Conservation (phyloP, 2,888 invertebrate species). For the Smittia aterrima region DNA sequence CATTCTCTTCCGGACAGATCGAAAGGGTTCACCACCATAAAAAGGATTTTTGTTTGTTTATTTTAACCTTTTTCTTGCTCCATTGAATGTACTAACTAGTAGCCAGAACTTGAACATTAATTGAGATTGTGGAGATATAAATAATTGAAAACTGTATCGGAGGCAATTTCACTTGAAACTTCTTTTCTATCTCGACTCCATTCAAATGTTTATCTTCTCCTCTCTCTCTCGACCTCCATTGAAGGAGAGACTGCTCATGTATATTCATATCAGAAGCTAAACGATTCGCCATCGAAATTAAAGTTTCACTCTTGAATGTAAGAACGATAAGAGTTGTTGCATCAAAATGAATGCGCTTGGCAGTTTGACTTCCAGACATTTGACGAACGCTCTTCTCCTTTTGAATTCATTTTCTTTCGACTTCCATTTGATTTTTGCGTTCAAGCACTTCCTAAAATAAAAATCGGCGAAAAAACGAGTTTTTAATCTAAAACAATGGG, state of each 20-base stretch:
- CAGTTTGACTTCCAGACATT: slow-evolving; percentile 40
- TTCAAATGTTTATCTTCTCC: slow-evolving; percentile 10
- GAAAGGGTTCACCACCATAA: neutral
- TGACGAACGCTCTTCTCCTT: neutral
- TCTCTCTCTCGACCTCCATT: neutral
- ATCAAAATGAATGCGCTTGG: slow-evolving; percentile 22
- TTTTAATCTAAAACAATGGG: slow-evolving; percentile 9
- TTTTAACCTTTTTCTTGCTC: slow-evolving; percentile 20
- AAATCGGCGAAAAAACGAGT: neutral
- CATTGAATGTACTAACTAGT: slow-evolving; percentile 14
- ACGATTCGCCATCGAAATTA: neutral
- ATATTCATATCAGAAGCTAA: neutral
- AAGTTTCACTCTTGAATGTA: neutral
- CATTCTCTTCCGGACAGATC: neutral
- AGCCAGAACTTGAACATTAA: slow-evolving; percentile 35
- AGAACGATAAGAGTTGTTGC: neutral
- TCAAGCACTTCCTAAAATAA: slow-evolving; percentile 35
- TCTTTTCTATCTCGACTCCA: slow-evolving; percentile 6
- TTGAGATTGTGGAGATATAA: slow-evolving; percentile 38
- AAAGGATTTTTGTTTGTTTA: slow-evolving; percentile 8
- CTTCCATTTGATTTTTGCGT: slow-evolving; percentile 33
- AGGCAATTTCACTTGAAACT: neutral
- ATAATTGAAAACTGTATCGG: slow-evolving; percentile 29
- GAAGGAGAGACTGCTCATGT: neutral
- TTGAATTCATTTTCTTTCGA: slow-evolving; percentile 21